Evolutionary conservation across 1,140 invertebrate genomes (phyloP), one percentile per base, ranked within the genome.

Genomic region (Pseudobourletiella spinata): DNA sequence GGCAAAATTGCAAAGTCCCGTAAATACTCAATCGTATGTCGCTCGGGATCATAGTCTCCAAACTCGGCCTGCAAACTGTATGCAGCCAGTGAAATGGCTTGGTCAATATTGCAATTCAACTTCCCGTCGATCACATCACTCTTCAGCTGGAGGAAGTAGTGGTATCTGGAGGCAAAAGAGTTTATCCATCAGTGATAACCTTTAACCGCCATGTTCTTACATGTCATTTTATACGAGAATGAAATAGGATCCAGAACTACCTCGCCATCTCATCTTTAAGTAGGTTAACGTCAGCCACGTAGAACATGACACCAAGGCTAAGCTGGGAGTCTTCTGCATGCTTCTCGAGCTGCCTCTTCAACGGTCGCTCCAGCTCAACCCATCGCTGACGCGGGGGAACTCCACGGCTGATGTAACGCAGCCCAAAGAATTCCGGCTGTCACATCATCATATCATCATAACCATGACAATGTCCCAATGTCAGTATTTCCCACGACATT

Each of bases 61-160:
- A 96, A 95, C 74, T 97, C 93, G 30, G 92, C 93, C 79, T 98
- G 94, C 71, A 95, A 84, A 69, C 89, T 91, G 74, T 95, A 96
- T 46, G 89, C 88, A 0, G 93, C 92, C 57, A 98, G 77, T 25
- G 91, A 77, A 22, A 91, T 85, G 8, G 91, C 91, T 75, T 95
- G 90, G 63, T 93, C 86, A 56, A 85, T 82, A 74, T 86, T 88
- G 74, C 91, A 94, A 24, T 84, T 84, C 57, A 97, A 84, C 71
- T 86, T 82, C 1, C 91, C 91, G 76, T 98, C 93, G 59, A 95
- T 83, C 48, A 98, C 84, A 78, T 97, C 92, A 74, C 84, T 88
- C 76, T 97, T 97, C 26, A 97, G 77, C 78, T 97, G 93, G 20
- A 96, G 79, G 75, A 95, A 97, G 76, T 95, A 98, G 74, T 97